Evolutionary conservation across 2,888 invertebrate species (phyloP).

Genomic region (Buathra laborator): DNA sequence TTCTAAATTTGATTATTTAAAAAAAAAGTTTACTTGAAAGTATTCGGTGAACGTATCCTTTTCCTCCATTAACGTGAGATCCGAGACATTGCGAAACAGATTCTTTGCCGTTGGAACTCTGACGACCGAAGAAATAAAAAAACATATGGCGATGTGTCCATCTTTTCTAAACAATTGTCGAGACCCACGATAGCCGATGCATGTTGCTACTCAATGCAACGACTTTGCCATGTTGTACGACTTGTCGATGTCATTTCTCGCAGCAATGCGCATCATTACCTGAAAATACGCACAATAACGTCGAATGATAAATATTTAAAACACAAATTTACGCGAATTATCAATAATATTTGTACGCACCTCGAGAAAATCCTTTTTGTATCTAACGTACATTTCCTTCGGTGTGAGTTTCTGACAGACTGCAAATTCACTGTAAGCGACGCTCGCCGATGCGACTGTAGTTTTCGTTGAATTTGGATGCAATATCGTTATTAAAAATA

Average conservation of each 20-base stretch:
- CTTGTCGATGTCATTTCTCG: conserved; percentile 87
- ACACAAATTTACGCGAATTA: not conserved
- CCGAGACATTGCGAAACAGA: conserved; percentile 89
- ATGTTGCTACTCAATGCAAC: conserved; percentile 88
- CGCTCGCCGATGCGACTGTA: conserved; percentile 86
- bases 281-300: conserved; percentile 83
- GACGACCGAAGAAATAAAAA: conserved; percentile 88
- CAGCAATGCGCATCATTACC: conserved; percentile 87
- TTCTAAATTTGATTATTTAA: not conserved
- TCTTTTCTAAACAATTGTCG: conserved; percentile 91
- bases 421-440: conserved; percentile 87
- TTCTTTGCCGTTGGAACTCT: conserved; percentile 87
- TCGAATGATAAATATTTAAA: not conserved
- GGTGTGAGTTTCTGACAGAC: conserved; percentile 86
- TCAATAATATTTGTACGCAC: conserved; percentile 71
- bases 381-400: conserved; percentile 87
- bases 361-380: conserved; percentile 86
- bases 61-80: conserved; percentile 87
- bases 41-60: conserved; percentile 88
- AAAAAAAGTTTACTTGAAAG: conserved; percentile 77
- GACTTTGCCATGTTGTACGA: conserved; percentile 87
- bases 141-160: conserved; percentile 89
- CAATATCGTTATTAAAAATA: conserved; percentile 87
- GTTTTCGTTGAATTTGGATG: conserved; percentile 87
- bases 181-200: conserved; percentile 90